phyloP scores from a whole-genome alignment of 2,797 vertebrate species.

The Falco peregrinus region DNA sequence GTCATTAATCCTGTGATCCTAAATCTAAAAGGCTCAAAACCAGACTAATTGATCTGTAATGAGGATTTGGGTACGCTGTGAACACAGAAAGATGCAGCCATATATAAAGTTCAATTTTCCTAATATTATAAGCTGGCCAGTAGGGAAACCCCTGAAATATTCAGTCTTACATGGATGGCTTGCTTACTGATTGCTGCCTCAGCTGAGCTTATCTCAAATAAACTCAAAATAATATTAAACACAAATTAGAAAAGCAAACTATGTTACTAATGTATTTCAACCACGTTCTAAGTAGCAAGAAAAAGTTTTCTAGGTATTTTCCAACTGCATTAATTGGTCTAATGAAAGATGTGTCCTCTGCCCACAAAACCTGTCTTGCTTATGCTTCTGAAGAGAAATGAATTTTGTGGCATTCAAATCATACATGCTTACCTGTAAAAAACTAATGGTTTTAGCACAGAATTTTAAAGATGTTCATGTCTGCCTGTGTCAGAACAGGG shows the following conservation, averaged over 20 bases:
- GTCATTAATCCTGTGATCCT: constrained; percentile 83
- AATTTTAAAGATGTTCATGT: neutral
- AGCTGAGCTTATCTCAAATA: neutral
- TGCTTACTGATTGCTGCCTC: neutral
- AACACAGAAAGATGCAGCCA: constrained; percentile 72
- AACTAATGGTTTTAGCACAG: neutral
- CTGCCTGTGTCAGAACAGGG: neutral
- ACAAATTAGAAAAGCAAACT: neutral
- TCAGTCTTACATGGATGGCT: neutral
- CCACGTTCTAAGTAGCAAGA: neutral
- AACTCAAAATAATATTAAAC: neutral
- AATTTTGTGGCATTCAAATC: neutral
- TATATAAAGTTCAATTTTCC: constrained; percentile 49
- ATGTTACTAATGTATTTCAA: neutral
- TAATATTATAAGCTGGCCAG: constrained; percentile 36
- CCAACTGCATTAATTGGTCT: neutral
- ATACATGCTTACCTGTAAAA: neutral
- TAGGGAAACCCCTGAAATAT: neutral
- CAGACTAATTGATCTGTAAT: constrained; percentile 92
- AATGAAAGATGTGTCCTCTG: neutral
- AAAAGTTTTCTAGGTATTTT: neutral
- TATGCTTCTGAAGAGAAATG: neutral
- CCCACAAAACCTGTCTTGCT: neutral
- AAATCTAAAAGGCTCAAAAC: constrained; percentile 77
- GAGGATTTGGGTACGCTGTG: constrained; percentile 79